These are phyloP conservation scores for Aporophyla lueneburgensis DNA, from an alignment of 2,888 invertebrate species.

Conservation along the genomic window DNA sequence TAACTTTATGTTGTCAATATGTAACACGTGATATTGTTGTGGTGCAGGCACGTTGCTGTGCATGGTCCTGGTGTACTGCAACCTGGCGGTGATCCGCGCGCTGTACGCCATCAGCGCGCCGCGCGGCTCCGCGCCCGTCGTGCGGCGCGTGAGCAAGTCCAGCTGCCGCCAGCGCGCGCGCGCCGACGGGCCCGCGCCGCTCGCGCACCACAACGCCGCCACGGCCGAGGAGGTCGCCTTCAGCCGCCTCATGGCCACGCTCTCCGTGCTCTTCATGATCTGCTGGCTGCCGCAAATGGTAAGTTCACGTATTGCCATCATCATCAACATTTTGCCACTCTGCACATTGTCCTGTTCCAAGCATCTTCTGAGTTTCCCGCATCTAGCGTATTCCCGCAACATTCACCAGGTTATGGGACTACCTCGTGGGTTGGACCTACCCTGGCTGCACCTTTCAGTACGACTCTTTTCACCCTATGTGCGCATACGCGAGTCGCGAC, in stretches of 20 bases:
- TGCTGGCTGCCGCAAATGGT: slow-evolving; percentile 98
- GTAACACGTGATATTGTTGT: not conserved
- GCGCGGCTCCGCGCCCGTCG: slow-evolving; percentile 78
- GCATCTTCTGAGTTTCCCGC: not conserved
- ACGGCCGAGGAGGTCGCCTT: slow-evolving; percentile 96
- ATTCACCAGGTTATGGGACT: not conserved
- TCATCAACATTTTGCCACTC: not conserved
- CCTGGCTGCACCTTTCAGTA: too few relatives aligned
- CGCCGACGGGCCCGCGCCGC: slow-evolving; percentile 66
- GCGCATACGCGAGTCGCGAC: not conserved
- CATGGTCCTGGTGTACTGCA: slow-evolving; percentile 95
- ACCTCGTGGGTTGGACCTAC: not conserved
- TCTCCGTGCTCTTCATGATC: slow-evolving; percentile 95
- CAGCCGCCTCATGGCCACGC: slow-evolving; percentile 95
- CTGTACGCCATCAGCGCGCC: slow-evolving; percentile 91
- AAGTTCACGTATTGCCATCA: slow-evolving; percentile 68
- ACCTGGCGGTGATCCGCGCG: slow-evolving; percentile 95
- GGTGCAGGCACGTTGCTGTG: slow-evolving; percentile 93
- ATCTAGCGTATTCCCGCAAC: not conserved
- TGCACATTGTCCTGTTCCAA: not conserved
- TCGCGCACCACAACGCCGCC: slow-evolving; percentile 85
- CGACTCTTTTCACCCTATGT: not conserved
- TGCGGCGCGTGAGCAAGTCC: slow-evolving; percentile 84
- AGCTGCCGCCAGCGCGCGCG: slow-evolving; percentile 78
- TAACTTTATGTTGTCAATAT: not conserved